Evolutionary conservation across 2,113 vertebrate genomes (phyloP).

Genomic region (Monarcha castaneiventris): DNA sequence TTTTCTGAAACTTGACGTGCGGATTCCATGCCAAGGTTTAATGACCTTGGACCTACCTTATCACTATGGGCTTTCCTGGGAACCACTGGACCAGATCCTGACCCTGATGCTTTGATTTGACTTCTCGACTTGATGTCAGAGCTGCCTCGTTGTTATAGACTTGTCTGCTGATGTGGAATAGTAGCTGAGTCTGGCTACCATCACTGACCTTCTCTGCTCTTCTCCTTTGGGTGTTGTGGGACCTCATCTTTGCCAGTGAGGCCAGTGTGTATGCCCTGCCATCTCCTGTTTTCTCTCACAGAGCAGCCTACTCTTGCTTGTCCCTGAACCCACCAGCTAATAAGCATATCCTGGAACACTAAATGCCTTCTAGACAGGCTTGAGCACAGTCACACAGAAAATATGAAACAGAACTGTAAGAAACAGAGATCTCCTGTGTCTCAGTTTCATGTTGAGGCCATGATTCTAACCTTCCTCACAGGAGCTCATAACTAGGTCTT

Average conservation of each 20-base stretch:
- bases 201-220: not conserved
- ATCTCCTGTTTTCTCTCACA: not conserved
- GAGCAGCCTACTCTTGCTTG: not conserved
- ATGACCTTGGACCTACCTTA: not conserved
- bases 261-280: not conserved
- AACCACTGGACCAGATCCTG: not conserved
- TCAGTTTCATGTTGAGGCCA: not conserved
- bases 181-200: not conserved
- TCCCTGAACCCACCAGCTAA: not conserved
- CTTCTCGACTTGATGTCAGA: not conserved
- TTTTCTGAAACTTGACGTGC: not conserved
- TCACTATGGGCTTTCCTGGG: not conserved
- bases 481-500: constrained; percentile 17
- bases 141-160: not conserved
- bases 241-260: not conserved
- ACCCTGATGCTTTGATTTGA: not conserved
- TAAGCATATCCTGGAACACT: not conserved
- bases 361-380: not conserved
- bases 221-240: not conserved
- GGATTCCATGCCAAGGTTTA: not conserved
- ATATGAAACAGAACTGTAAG: not conserved
- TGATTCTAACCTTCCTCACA: constrained; percentile 1
- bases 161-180: not conserved
- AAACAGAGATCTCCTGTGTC: not conserved
- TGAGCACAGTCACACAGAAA: not conserved